Base-by-base conservation (phyloP, 2,888 invertebrate genomes). In the Drosophila pseudotakahashii region DNA sequence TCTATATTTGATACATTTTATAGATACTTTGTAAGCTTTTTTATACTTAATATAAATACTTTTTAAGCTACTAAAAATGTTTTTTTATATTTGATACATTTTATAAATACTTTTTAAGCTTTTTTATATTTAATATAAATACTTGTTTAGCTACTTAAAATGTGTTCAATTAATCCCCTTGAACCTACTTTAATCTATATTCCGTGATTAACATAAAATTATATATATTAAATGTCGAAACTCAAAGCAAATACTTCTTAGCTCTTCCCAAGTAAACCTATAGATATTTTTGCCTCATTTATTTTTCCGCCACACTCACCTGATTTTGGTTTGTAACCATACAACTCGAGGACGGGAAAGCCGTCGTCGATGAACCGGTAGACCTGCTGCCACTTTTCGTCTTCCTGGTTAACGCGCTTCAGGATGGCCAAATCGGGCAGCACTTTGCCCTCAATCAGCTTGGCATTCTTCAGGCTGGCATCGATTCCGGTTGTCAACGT, bases 351-450 rank as follows among this genome's bases (percentile, higher is more conserved):
- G 54, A 91, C 90, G 7, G 91, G 90, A 74, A 92, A 85, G 36
- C 92, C 92, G 71, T 91, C 91, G 62, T 91, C 91, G 78, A 91
- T 83, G 75, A 91, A 91, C 58, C 89, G 91, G 54, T 85, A 80
- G 62, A 90, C 88, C 41, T 91, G 91, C 70, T 90, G 91, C 90
- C 90, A 91, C 69, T 91, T 90, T 39, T 91, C 92, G 63, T 91
- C 91, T 61, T 90, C 89, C 77, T 75, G 82, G 58, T 73, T 79
- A 67, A 48, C 48, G 16, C 73, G 75, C 37, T 78, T 79, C 68
- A 81, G 76, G 61, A 74, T 82, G 11, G 73, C 73, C 63, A 91
- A 79, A 69, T 92, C 92, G 71, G 92, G 92, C 79, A 92, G 89
- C 60, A 90, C 81, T 84, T 91, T 91, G 78, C 87, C 89, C 78